Conservation (phyloP, 2,797 vertebrate species). For the Petrocephalus sullivani region DNA sequence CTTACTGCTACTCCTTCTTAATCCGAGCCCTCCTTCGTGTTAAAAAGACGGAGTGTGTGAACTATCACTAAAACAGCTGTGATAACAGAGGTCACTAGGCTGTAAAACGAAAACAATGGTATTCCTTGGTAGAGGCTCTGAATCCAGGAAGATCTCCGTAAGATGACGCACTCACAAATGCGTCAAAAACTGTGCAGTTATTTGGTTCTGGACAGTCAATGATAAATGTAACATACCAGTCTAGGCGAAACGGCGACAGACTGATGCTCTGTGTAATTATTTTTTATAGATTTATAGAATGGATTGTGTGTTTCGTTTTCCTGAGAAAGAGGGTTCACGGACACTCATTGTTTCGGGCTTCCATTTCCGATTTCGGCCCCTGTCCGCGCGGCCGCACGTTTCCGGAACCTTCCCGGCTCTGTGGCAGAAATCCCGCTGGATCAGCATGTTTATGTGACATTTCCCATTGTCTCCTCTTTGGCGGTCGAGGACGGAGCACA, state of each 20-base stretch:
- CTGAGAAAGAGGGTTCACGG: slow-evolving; percentile 12
- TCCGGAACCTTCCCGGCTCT: slow-evolving; percentile 38
- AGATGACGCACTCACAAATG: not conserved
- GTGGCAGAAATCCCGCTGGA: slow-evolving; percentile 51
- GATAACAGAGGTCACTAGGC: not conserved
- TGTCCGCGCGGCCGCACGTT: slow-evolving; percentile 37
- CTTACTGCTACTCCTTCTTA: not conserved
- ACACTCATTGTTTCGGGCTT: slow-evolving; percentile 51
- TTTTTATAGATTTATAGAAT: not conserved
- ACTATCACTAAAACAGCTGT: not conserved
- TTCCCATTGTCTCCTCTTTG: slow-evolving; percentile 18
- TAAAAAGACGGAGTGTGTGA: not conserved
- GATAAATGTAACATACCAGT: not conserved
- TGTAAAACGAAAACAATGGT: not conserved
- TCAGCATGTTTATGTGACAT: slow-evolving; percentile 48
- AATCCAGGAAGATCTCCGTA: not conserved
- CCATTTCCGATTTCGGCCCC: slow-evolving; percentile 34
- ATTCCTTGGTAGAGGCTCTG: not conserved
- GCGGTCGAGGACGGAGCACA: not conserved
- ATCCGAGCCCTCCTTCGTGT: not conserved
- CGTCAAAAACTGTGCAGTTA: not conserved
- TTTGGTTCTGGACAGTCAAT: not conserved
- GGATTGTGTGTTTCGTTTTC: not conserved
- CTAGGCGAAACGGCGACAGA: not conserved
- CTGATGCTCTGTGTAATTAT: not conserved